Conservation (phyloP, 1,140 invertebrate genomes). For the Pristionchus pacificus region DNA sequence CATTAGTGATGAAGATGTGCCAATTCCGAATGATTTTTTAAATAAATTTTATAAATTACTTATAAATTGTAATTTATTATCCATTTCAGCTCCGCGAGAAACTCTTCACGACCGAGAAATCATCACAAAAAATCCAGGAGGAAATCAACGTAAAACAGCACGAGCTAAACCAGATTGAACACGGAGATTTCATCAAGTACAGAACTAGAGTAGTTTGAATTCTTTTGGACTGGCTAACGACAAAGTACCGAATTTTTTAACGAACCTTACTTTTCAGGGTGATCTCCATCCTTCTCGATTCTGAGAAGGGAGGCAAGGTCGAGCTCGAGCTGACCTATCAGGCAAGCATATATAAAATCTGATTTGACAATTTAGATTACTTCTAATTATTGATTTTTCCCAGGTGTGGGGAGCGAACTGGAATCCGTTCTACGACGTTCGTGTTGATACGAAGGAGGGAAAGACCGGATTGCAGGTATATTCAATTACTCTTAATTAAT, state of each 20-base stretch:
- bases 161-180: conserved; percentile 22
- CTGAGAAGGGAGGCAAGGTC: background rate
- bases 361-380: no score
- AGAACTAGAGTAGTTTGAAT: conserved; percentile 3
- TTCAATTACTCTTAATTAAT: no score
- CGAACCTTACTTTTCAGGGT: no score
- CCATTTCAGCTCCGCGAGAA: background rate
- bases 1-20: no score
- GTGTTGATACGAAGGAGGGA: conserved; percentile 48
- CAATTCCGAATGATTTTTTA: no score
- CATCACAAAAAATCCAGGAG: conserved; percentile 22
- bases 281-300: background rate
- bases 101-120: background rate
- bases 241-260: no score
- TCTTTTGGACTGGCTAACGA: background rate
- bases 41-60: no score
- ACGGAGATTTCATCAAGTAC: background rate
- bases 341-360: background rate
- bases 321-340: background rate
- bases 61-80: no score
- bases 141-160: conserved; percentile 20
- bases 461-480: conserved; percentile 12
- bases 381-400: no score
- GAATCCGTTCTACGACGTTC: conserved; percentile 59
- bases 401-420: conserved; percentile 56